phyloP scores from a whole-genome alignment of 2,797 vertebrate species.

The Acipenser transmontanus region DNA sequence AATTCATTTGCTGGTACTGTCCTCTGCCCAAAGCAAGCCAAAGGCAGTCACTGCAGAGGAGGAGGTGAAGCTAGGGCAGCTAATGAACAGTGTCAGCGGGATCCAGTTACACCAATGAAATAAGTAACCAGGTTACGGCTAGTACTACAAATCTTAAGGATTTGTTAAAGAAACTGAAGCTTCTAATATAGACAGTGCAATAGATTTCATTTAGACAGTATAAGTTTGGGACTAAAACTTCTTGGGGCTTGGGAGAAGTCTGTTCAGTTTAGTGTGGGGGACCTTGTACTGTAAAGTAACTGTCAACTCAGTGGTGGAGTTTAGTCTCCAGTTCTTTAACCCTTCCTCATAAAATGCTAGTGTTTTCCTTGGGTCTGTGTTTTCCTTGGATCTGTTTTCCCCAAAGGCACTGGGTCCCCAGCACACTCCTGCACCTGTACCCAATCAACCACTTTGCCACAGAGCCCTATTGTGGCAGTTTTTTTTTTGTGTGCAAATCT shows the following conservation, averaged over 20 bases:
- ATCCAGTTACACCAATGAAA: constrained; percentile 1
- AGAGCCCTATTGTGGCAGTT: too few species aligned
- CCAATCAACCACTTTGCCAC: too few species aligned
- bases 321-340: neutral
- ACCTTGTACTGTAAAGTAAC: too few species aligned
- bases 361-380: neutral
- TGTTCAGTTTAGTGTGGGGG: too few species aligned
- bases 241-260: too few species aligned
- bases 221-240: too few species aligned
- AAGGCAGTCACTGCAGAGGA: constrained; percentile 37
- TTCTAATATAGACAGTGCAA: too few species aligned
- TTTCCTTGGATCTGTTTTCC: neutral
- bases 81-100: constrained; percentile 49
- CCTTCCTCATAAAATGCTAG: neutral
- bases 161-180: too few species aligned
- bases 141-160: too few species aligned
- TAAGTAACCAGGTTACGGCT: too few species aligned
- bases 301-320: neutral
- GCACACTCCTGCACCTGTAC: constrained; percentile 1
- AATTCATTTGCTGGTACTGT: neutral
- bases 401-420: constrained; percentile 43
- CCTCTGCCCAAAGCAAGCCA: constrained; percentile 30
- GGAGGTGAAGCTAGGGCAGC: constrained; percentile 1
- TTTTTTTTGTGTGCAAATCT: too few species aligned
- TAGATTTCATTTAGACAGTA: too few species aligned